Percentiles rank a stretch among this genome's conserved stretches.
Evolutionary conservation across 2,113 vertebrate genomes (phyloP).

Genomic region (Ibidorhyncha struthersii): DNA sequence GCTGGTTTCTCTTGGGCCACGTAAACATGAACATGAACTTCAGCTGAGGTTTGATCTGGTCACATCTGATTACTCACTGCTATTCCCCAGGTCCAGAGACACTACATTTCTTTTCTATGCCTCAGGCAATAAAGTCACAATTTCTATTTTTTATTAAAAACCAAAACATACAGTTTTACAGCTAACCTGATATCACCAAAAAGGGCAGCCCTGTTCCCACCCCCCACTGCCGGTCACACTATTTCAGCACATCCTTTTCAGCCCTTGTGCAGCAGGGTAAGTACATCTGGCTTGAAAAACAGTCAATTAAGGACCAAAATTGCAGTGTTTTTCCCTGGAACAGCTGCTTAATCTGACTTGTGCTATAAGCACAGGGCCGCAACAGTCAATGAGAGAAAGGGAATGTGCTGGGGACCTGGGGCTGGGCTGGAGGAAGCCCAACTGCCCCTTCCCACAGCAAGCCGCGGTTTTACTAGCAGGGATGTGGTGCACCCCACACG

Average conservation of each 20-base stretch:
- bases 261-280: background rate
- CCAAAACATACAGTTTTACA: background rate
- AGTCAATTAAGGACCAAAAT: background rate
- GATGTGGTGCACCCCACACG: fast-evolving
- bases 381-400: background rate
- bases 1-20: background rate
- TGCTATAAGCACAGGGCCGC: background rate
- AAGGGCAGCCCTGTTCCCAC: background rate
- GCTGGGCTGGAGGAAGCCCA: background rate
- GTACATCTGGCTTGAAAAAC: background rate
- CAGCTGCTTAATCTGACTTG: background rate
- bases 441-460: background rate
- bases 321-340: background rate
- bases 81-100: background rate
- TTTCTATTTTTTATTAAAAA: background rate
- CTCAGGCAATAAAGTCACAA: background rate
- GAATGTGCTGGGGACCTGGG: fast-evolving
- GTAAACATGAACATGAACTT: background rate
- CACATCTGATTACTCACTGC: background rate
- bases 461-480: fast-evolving
- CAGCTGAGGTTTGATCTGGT: background rate
- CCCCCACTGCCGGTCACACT: fast-evolving
- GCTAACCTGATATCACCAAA: background rate
- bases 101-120: background rate
- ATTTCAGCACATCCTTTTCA: background rate